Evolutionary conservation across 2,797 vertebrate species (phyloP).

Genomic region (Tenualosa thibaudeaui): DNA sequence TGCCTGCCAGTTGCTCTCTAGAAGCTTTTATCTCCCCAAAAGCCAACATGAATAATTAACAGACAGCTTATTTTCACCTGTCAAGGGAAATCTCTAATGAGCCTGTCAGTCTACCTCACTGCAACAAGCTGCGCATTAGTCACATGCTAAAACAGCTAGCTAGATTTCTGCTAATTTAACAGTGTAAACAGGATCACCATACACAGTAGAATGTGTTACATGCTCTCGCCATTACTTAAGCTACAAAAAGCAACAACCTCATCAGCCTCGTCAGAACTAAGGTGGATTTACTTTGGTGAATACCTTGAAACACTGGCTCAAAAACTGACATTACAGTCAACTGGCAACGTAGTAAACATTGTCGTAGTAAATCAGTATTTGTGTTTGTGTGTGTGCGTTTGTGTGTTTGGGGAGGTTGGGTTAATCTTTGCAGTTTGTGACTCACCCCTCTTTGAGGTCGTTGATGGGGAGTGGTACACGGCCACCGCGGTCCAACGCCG

Average conservation of each 20-base stretch:
- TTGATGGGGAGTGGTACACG: conserved; percentile 96
- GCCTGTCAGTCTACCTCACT: neutral
- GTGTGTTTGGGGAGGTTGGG: neutral
- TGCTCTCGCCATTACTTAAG: neutral
- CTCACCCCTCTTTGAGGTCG: conserved; percentile 98
- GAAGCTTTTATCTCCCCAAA: conserved; percentile 58
- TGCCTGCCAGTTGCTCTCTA: conserved; percentile 9
- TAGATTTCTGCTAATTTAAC: neutral
- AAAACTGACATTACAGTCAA: too few species aligned
- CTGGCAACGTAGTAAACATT: too few species aligned
- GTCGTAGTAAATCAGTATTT: neutral
- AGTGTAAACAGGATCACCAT: neutral
- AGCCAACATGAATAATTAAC: conserved; percentile 59
- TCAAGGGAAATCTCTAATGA: conserved; percentile 47
- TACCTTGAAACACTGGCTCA: too few species aligned
- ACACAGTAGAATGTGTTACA: neutral
- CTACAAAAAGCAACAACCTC: neutral
- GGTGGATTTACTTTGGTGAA: neutral
- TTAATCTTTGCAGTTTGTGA: conserved; percentile 20
- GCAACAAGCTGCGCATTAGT: neutral
- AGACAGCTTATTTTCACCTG: conserved; percentile 48
- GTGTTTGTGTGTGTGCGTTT: neutral
- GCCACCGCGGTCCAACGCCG: conserved; percentile 92
- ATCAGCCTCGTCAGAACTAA: neutral
- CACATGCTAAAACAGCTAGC: neutral